Evolutionary conservation across 64 coral and sea anemone species (phyloP), one percentile per base, ranked within the genome.

Genomic region (Actinia tenebrosa): DNA sequence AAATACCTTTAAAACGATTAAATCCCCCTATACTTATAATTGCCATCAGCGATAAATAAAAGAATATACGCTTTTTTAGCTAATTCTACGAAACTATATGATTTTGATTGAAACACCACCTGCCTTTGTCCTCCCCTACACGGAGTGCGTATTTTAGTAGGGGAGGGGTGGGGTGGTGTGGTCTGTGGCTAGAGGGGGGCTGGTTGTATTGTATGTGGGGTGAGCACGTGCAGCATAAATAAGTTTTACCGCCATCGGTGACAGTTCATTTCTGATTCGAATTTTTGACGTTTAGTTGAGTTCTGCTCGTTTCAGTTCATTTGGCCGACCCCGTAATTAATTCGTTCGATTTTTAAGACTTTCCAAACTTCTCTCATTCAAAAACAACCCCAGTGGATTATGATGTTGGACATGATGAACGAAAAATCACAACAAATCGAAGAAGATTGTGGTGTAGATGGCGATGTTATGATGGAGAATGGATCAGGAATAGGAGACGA

Each of bases 251-350:
- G 94, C 94, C 88, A 88, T 91, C 91, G 78, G 71, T 97, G 94
- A 97, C 94, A 97, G 94, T 97, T 97, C 94, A 97, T 93, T 97
- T 97, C 92, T 87, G 85, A 97, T 97, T 93, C 91, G 91, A 97
- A 92, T 92, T 92, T 97, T 97, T 97, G 94, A 97, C 94, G 91
- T 97, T 97, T 89, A 87, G 94, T 97, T 93, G 64, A 85, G 93
- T 89, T 92, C 78, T 79, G 89, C 86, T 90, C 88, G 89, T 92
- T 93, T 92, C 88, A 93, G 94, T 97, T 97, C 94, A 97, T 97
- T 92, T 92, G 91, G 86, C 86, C 93, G 91, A 93, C 91, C 89
- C 89, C 82, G 88, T 92, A 97, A 93, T 93, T 97, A 92, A 93
- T 97, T 97, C 94, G 91, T 92, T 97, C 87, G 91, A 77, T 83